Base-by-base conservation (phyloP, 2,797 vertebrate species). In the Threskiornis aethiopicus region DNA sequence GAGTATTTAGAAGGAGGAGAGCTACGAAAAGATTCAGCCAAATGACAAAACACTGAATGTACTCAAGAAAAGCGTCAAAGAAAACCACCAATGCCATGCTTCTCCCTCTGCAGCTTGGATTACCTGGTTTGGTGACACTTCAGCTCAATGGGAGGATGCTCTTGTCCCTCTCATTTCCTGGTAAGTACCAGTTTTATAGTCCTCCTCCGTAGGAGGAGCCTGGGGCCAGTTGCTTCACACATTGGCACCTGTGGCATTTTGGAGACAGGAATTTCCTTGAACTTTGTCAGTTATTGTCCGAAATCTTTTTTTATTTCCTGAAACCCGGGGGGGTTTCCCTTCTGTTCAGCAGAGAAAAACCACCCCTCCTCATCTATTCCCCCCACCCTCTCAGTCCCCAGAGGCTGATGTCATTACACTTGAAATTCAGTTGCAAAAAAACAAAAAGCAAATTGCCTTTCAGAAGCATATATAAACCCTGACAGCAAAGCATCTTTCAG, bases 161-260 rank as follows among this genome's bases (percentile, higher is more conserved):
- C 93, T 85, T 97, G 94, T 97, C 92, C 92, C 86, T 95, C 84
- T 96, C 91, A 97, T 97, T 97, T 97, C 97, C 96, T 97, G 96
- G 87, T 97, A 9, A 64, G 88, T 22, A 73, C 82, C 92, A 62
- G 35, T 93, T 96, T 97, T 97, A 97, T 97, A 96, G 90, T 95
- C 61, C 91, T 96, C 61, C 65, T 69, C 26, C 1, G 83, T 33
- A 95, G 97, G 97, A 96, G 97, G 97, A 96, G 96, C 87, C 87
- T 71, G 65, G 8, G 20, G 33, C 57, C 20, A 1, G 17, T 92
- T 89, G 70, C 92, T 91, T 96, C 97, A 96, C 84, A 33, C 70
- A 92, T 85, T 96, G 96, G 96, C 94, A 95, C 90, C 92, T 90
- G 61, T 37, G 13, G 64, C 71, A 9, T 76, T 89, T 80, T 66